Percentiles rank a stretch among this genome's conserved stretches.
These are phyloP conservation scores for Netelia virgata DNA, from an alignment of 2,888 invertebrate species.

Conservation along the genomic window DNA sequence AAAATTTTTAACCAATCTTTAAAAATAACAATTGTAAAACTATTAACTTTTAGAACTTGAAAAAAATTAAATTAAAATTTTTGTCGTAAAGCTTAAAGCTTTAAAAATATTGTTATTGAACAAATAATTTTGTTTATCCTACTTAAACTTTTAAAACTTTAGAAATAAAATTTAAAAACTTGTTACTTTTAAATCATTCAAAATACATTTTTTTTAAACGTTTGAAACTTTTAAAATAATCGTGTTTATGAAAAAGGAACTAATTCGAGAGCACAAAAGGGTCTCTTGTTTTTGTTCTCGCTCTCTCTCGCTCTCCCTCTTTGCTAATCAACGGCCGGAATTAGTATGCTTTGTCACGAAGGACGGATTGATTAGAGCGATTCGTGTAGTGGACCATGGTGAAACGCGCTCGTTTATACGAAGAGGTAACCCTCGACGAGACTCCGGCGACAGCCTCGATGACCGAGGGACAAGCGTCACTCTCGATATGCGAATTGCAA, in stretches of 20 bases:
- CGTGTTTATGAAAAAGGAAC: slow-evolving; percentile 21
- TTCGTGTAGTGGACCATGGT: background rate
- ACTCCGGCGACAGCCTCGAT: background rate
- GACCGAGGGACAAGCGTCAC: background rate
- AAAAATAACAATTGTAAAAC: too few species aligned
- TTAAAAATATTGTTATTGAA: too few species aligned
- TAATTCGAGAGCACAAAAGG: background rate
- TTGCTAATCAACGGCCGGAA: slow-evolving; percentile 65
- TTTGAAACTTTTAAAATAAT: background rate
- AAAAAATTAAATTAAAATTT: too few species aligned
- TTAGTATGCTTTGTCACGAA: slow-evolving; percentile 71
- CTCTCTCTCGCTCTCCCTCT: background rate
- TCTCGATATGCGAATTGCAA: background rate
- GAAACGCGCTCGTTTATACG: slow-evolving; percentile 11
- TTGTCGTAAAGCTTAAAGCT: too few species aligned
- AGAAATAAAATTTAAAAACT: background rate
- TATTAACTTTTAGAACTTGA: too few species aligned
- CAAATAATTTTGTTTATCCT: too few species aligned
- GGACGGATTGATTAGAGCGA: slow-evolving; percentile 74
- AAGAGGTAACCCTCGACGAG: background rate
- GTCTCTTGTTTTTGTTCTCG: background rate
- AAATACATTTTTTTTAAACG: too few species aligned
- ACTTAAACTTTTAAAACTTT: background rate
- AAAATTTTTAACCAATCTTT: too few species aligned
- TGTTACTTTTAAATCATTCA: too few species aligned